Conservation (phyloP, 2,797 vertebrate species). For the Anas bahamensis region DNA sequence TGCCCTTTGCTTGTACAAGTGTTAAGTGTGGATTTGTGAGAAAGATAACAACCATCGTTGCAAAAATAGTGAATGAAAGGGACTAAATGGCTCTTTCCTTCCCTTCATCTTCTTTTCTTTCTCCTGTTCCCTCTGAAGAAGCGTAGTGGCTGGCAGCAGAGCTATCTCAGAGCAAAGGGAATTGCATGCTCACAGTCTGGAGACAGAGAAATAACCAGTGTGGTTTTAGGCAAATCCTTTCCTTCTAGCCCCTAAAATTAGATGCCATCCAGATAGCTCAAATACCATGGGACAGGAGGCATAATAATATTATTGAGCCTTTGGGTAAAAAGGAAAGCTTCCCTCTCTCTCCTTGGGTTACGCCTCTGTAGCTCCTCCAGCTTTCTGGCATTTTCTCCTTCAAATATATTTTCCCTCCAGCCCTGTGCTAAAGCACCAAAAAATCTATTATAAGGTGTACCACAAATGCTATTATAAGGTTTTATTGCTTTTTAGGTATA, state of each 20-base stretch:
- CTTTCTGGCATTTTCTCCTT: neutral
- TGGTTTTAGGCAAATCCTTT: neutral
- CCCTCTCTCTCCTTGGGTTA: neutral
- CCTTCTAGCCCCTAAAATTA: neutral
- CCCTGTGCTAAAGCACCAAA: neutral
- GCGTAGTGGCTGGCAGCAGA: neutral
- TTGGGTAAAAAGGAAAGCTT: neutral
- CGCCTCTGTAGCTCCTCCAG: neutral
- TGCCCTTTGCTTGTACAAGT: neutral
- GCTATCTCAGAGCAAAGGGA: neutral
- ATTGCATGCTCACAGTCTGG: neutral
- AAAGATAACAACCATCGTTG: neutral
- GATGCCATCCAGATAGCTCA: neutral
- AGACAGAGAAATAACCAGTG: neutral
- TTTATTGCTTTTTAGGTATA: slow-evolving; percentile 80
- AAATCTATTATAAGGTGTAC: too few species aligned
- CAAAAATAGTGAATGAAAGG: neutral
- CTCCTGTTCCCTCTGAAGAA: neutral
- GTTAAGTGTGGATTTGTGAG: neutral
- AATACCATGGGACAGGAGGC: neutral
- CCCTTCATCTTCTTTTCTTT: neutral
- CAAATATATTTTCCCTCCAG: neutral
- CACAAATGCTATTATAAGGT: neutral
- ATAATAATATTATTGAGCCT: neutral
- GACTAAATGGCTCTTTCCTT: neutral